Evolutionary conservation across 2,888 invertebrate species (phyloP), one percentile per base, ranked within the genome.

Genomic region (Meandrusa payeni): DNA sequence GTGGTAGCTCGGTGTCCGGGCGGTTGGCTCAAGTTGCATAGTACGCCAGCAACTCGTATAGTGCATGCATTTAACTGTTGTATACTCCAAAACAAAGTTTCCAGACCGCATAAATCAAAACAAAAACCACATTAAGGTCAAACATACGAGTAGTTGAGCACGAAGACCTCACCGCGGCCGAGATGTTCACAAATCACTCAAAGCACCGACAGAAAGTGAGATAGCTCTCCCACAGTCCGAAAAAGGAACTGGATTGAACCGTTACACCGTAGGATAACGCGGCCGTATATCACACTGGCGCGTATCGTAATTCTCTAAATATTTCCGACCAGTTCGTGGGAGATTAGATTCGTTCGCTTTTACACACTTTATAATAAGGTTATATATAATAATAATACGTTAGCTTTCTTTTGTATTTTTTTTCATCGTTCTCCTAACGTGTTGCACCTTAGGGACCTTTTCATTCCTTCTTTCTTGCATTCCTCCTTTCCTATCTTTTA

Each of bases 161-260:
- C 27, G 6, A 10, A 31, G 15, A 39, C 29, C 29, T 11, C 17
- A n/a, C 7, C n/a, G 2, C 28, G n/a, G n/a, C 15, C 15, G 15
- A 2, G 28, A 36, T 40, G 48, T 36, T 32, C 36, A 48, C 42
- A 48, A 45, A 44, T 27, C 36, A 32, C 46, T 48, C 31, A 40
- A 42, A 40, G 33, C 40, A 39, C 9, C 41, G 31, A 40, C 41
- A 34, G 29, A 24, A 24, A 38, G 46, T 48, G 41, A 49, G 49
- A 45, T 47, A 50, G 50, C 51, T 46, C 50, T 60, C 56, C 52
- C 52, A 46, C 51, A 50, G 12, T 39, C 60, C 57, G 12, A 53
- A 58, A 57, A 60, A 56, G 60, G 58, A 49, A 50, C 51, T 41
- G 46, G 40, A 29, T 22, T 32, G 47, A 20, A 55, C 57, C 54